Evolutionary conservation across 2,113 vertebrate genomes (phyloP).

Genomic region (Todiramphus saurophagus): DNA sequence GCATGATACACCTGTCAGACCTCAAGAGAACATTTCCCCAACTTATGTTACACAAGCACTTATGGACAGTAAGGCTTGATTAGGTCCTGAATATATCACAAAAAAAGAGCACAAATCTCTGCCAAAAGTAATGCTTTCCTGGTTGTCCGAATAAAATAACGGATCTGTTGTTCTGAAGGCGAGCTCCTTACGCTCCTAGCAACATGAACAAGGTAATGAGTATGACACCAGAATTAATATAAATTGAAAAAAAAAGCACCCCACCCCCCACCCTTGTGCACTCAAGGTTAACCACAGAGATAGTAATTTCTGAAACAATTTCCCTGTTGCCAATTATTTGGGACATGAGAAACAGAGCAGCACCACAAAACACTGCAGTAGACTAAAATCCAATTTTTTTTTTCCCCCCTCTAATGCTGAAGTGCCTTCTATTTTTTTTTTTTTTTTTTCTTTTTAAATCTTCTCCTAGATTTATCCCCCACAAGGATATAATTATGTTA

Average conservation of each 20-base stretch:
- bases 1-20: constrained; percentile 16
- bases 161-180: background rate
- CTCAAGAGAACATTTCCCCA: background rate
- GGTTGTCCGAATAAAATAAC: background rate
- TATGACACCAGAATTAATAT: constrained; percentile 51
- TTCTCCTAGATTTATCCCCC: constrained; percentile 56
- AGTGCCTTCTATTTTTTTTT: background rate
- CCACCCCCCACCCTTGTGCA: background rate
- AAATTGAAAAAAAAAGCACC: background rate
- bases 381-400: background rate
- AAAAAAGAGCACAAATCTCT: constrained; percentile 7
- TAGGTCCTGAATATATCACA: background rate
- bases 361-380: background rate
- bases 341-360: background rate
- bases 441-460: background rate
- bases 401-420: background rate
- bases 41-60: constrained; percentile 1
- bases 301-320: constrained; percentile 45
- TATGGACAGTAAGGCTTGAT: background rate
- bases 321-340: constrained; percentile 15
- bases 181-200: constrained; percentile 40
- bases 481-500: constrained; percentile 71
- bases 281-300: constrained; percentile 5
- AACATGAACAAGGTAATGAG: constrained; percentile 42
- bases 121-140: constrained; percentile 17